phyloP scores from a whole-genome alignment of 2,113 vertebrate genomes.

The Ahaetulla prasina region DNA sequence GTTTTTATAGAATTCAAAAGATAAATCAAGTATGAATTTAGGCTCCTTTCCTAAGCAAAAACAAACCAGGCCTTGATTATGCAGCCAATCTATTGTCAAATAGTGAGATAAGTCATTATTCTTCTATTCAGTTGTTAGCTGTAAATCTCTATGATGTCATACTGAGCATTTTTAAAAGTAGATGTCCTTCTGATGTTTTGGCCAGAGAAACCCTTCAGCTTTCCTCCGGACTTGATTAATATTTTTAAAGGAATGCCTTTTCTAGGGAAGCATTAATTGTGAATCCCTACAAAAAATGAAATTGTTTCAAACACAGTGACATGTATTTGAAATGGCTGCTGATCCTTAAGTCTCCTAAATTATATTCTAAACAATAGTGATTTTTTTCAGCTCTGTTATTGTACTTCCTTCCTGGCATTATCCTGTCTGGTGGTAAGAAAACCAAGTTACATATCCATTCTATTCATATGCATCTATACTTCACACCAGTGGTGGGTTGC shows the following conservation, averaged over 20 bases:
- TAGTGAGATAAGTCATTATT: background rate
- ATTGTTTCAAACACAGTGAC: too few species aligned
- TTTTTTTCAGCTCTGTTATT: background rate
- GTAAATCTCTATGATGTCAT: background rate
- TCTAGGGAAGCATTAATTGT: background rate
- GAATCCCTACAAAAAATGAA: background rate
- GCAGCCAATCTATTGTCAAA: background rate
- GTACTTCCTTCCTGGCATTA: background rate
- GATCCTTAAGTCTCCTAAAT: background rate
- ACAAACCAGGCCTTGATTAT: background rate
- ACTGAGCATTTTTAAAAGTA: background rate
- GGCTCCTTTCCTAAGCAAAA: background rate
- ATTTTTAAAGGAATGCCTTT: background rate
- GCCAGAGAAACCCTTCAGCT: background rate
- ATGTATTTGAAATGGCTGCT: background rate
- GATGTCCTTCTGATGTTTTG: background rate
- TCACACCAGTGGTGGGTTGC: too few species aligned
- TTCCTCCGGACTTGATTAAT: background rate
- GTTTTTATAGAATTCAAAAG: background rate
- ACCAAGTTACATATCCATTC: background rate
- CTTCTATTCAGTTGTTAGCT: background rate
- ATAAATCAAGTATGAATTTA: background rate
- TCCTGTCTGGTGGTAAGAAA: background rate
- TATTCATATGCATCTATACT: background rate
- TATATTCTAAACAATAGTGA: background rate